Conservation (phyloP, 2,113 vertebrate genomes). For the Halichoeres trimaculatus region DNA sequence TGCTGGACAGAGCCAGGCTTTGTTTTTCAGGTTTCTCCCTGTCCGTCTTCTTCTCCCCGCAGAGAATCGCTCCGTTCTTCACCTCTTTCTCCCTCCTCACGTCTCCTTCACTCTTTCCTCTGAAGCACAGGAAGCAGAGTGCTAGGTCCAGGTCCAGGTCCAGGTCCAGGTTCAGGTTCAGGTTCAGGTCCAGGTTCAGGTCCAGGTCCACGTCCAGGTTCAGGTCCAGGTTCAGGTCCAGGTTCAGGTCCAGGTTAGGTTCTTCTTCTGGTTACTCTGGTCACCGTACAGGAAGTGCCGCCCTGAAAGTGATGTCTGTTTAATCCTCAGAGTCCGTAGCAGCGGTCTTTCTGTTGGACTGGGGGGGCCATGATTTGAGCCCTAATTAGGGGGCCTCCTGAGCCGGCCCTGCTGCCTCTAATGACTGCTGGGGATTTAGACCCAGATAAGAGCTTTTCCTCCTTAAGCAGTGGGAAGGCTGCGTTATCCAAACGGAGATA, state of each 20-base stretch:
- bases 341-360: conserved; percentile 20
- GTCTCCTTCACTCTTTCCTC: conserved; percentile 12
- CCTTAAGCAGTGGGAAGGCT: conserved; percentile 51
- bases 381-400: conserved; percentile 66
- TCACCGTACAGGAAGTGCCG: conserved; percentile 2
- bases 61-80: conserved; percentile 30
- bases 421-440: conserved; percentile 69
- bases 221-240: no score
- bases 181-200: no score
- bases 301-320: background rate
- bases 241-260: no score
- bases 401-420: conserved; percentile 49
- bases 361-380: conserved; percentile 32
- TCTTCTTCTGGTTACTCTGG: background rate
- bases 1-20: conserved; percentile 15
- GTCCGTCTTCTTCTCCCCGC: conserved; percentile 8
- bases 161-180: no score
- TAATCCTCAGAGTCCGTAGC: conserved; percentile 13
- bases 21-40: conserved; percentile 22
- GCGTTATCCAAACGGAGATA: conserved; percentile 59
- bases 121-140: conserved; percentile 27
- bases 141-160: no score
- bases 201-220: no score
- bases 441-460: conserved; percentile 71
- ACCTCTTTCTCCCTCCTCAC: conserved; percentile 40